Evolutionary conservation across 30 jellyfish, hydroid and myxozoan species (phyloP).

Genomic region (Rhopilema esculentum): DNA sequence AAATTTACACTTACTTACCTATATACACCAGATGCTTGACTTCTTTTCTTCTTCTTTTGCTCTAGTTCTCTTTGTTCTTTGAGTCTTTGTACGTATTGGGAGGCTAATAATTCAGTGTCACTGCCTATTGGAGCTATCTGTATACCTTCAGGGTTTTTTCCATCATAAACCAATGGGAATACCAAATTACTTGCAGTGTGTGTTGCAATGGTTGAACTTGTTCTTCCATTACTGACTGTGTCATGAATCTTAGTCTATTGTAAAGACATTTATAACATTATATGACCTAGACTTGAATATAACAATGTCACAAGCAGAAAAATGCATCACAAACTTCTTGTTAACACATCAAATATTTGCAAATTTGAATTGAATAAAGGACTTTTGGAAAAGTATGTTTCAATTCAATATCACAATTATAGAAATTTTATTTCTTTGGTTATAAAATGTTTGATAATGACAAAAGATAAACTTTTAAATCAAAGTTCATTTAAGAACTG

Average conservation of each 20-base stretch:
- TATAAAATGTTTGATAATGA: too few relatives aligned
- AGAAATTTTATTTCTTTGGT: too few relatives aligned
- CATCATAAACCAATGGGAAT: conserved; percentile 79
- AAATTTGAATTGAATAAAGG: too few relatives aligned
- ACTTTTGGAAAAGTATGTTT: too few relatives aligned
- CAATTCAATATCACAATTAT: too few relatives aligned
- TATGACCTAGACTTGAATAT: background rate
- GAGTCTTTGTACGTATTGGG: conserved; percentile 50
- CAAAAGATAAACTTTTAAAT: too few relatives aligned
- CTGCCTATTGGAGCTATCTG: conserved; percentile 71
- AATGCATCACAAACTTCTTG: background rate
- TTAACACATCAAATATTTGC: too few relatives aligned
- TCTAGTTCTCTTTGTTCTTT: conserved; percentile 57
- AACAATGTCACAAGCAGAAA: background rate
- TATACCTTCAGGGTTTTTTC: conserved; percentile 38
- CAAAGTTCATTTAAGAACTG: too few relatives aligned
- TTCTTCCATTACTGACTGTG: conserved; percentile 76
- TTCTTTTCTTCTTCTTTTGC: conserved; percentile 79
- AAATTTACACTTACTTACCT: conserved; percentile 21
- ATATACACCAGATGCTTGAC: conserved; percentile 78
- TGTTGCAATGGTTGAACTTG: conserved; percentile 91
- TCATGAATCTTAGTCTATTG: conserved; percentile 86
- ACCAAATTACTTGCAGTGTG: conserved; percentile 45
- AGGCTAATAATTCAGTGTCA: conserved; percentile 30
- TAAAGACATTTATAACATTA: background rate